A percentile compares a stretch with the other conserved stretches of the same genome.
Evolutionary conservation across 2,797 vertebrate species (phyloP).

Genomic region (Enteromius anoplus): DNA sequence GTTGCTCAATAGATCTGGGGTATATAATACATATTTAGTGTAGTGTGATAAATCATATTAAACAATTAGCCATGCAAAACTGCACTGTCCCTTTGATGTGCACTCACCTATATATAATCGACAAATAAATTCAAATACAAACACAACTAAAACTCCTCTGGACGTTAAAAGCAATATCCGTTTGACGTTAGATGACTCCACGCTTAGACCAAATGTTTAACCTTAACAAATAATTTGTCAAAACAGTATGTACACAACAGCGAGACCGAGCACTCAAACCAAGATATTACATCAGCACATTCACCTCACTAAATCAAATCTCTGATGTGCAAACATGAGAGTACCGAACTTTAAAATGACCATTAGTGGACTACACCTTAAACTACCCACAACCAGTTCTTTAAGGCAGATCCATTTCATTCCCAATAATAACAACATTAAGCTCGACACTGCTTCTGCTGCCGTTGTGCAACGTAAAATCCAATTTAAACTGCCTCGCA

Average conservation of each 20-base stretch:
- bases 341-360: constrained; percentile 35
- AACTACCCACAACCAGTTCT: constrained; percentile 38
- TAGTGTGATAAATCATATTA: constrained; percentile 27
- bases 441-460: constrained; percentile 42
- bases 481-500: constrained; percentile 62
- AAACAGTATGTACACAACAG: constrained; percentile 37
- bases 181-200: constrained; percentile 18
- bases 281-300: constrained; percentile 38
- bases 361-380: constrained; percentile 25
- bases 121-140: constrained; percentile 28
- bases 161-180: constrained; percentile 17
- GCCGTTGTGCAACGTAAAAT: constrained; percentile 51
- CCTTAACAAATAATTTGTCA: too few species aligned
- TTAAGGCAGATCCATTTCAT: constrained; percentile 53
- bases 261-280: constrained; percentile 36
- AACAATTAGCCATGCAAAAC: constrained; percentile 23
- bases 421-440: constrained; percentile 21
- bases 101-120: not conserved
- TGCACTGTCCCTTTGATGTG: constrained; percentile 15
- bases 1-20: not conserved
- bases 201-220: too few species aligned
- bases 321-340: constrained; percentile 41
- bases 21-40: not conserved
- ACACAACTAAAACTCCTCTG: constrained; percentile 18
- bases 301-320: constrained; percentile 39